A percentile compares a stretch with the other conserved stretches of the same genome.
phyloP scores from a whole-genome alignment of 2,888 invertebrate genomes.

The Pinctada fucata region DNA sequence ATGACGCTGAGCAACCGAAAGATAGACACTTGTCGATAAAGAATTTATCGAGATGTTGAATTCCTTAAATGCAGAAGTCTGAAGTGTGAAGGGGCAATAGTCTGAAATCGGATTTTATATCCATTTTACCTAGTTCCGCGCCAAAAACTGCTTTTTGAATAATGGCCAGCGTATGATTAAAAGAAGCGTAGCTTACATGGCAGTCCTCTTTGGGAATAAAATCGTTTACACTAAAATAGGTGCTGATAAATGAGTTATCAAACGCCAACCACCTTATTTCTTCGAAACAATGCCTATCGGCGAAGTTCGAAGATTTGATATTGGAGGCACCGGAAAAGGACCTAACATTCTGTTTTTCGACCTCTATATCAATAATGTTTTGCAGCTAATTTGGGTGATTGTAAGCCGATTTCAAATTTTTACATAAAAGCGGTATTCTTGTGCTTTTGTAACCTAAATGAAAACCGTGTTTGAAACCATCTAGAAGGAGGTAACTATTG shows the following conservation, averaged over 20 bases:
- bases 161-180: neutral
- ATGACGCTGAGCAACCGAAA: constrained; percentile 1
- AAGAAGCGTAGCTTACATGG: neutral
- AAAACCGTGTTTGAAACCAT: constrained; percentile 14
- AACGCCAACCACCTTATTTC: no score
- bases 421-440: constrained; percentile 4
- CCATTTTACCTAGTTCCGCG: constrained; percentile 2
- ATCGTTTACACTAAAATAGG: no score
- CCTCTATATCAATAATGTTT: no score
- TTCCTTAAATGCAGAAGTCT: neutral
- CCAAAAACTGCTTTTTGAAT: no score
- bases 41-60: neutral
- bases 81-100: neutral
- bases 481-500: no score
- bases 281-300: constrained; percentile 1
- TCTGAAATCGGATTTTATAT: constrained; percentile 11
- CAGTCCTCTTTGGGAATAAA: neutral
- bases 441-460: no score
- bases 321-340: no score
- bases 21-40: constrained; percentile 9
- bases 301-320: no score
- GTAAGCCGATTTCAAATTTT: constrained; percentile 8
- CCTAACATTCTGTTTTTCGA: no score
- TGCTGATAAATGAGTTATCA: no score
- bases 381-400: no score